Base-by-base conservation (phyloP, 2,888 invertebrate genomes). In the Andrena trimmerana region DNA sequence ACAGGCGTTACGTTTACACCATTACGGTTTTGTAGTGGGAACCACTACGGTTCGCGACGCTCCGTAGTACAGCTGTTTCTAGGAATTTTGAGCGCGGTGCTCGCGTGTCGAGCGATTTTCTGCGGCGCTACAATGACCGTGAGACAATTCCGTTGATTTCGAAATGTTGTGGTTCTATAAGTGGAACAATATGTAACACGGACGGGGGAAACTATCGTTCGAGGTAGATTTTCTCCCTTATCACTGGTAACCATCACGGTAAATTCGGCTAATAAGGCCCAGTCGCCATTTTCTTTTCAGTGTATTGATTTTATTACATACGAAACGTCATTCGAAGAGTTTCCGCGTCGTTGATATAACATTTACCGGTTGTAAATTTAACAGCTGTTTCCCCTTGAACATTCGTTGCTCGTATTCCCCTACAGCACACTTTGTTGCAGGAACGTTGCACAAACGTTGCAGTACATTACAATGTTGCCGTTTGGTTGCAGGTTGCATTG, bases 51-150 rank as follows among this genome's bases (percentile, higher is more conserved):
- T 13, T n/a, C 42, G 6, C 31, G 50, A 16, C 27, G 36, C 57
- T 29, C 48, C 48, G 5, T 8, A 10, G 42, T n/a, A 20, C 13
- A n/a, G 31, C 16, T 27, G 65, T 77, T 74, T 20, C 74, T 57
- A 13, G 10, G 42, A 59, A 59, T 60, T 77, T 63, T 48, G 42
- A 33, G 8, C 27, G 13, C 36, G 10, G 20, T 6, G 10, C 29
- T 74, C 24, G 59, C 24, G 76, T 52, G 59, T 60, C 66, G n/a
- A 75, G 60, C 66, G 66, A 60, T 66, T 65, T n/a, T 60, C 50
- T 24, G 27, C 36, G 1, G 36, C 4, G 50, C n/a, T 24, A 24
- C 27, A 16, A 4, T 16, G 66, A 31, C 36, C 20, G 36, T n/a
- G 4, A 7, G 16, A 65, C 27, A 27, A 66, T 60, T 42, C 33